Evolutionary conservation across 2,888 invertebrate species (phyloP).

Genomic region (Zelleria hepariella): DNA sequence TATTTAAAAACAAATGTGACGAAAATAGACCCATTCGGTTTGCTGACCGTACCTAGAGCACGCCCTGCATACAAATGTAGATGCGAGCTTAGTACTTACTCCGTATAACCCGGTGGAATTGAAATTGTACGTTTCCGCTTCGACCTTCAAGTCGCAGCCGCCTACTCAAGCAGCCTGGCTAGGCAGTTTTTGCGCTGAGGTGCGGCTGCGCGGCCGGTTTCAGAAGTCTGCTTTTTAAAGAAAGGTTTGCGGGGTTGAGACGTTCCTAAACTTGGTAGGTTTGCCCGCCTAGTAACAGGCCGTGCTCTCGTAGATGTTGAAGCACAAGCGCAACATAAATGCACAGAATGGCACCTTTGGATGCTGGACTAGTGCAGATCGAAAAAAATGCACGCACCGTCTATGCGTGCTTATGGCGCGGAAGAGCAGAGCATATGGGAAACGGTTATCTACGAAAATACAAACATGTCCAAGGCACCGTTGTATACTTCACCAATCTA

Average conservation of each 20-base stretch:
- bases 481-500: no score
- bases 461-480: no score
- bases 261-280: constrained; percentile 11
- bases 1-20: constrained; percentile 13
- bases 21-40: constrained; percentile 41
- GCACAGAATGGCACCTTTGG: neutral
- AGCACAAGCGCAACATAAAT: neutral
- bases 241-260: neutral
- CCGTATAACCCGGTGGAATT: constrained; percentile 8
- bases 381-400: no score
- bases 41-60: constrained; percentile 33
- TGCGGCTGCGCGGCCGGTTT: neutral
- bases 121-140: constrained; percentile 9
- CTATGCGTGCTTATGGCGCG: no score
- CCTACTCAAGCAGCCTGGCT: constrained; percentile 22
- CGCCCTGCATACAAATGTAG: constrained; percentile 28
- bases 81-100: constrained; percentile 19
- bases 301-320: neutral
- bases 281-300: constrained; percentile 32
- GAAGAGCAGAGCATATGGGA: no score
- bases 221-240: neutral
- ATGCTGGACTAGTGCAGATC: no score
- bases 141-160: constrained; percentile 13
- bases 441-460: no score
- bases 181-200: constrained; percentile 10